These are phyloP conservation scores for Caenorhabditis sp. DNA, from an alignment of 2,888 invertebrate genomes.

Conservation along the genomic window DNA sequence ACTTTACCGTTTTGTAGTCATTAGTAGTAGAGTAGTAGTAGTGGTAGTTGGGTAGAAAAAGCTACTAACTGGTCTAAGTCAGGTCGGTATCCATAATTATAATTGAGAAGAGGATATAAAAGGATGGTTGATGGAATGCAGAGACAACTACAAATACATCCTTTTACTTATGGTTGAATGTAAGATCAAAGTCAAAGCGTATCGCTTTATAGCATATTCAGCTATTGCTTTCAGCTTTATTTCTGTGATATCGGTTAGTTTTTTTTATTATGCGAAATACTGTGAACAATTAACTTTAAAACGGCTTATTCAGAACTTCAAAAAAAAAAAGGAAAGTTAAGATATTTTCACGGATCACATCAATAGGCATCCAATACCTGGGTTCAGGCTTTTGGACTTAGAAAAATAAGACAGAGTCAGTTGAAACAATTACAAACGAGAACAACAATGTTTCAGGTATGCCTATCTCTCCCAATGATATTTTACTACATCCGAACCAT, in stretches of 20 bases:
- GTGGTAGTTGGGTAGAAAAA: no score
- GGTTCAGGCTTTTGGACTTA: no score
- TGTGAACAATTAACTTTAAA: no score
- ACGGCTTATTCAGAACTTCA: neutral
- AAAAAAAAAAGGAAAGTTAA: neutral
- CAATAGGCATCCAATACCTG: no score
- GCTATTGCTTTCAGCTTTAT: slow-evolving; percentile 38
- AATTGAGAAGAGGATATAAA: neutral
- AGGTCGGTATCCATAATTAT: neutral
- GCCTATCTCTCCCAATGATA: slow-evolving; percentile 32
- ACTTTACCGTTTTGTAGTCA: neutral
- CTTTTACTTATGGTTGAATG: slow-evolving; percentile 1
- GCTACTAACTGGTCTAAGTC: neutral
- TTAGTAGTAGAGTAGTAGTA: neutral
- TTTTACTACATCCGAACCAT: slow-evolving; percentile 23
- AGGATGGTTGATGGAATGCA: neutral
- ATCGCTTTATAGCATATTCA: slow-evolving; percentile 37
- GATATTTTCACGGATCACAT: no score
- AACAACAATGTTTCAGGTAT: slow-evolving; percentile 31
- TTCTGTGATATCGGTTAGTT: slow-evolving; percentile 22
- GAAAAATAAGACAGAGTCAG: no score
- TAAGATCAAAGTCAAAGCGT: slow-evolving; percentile 20
- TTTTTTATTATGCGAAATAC: neutral
- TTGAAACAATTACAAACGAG: no score
- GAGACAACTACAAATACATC: neutral